phyloP scores from a whole-genome alignment of 2,113 vertebrate genomes.

The Heteronetta atricapilla region DNA sequence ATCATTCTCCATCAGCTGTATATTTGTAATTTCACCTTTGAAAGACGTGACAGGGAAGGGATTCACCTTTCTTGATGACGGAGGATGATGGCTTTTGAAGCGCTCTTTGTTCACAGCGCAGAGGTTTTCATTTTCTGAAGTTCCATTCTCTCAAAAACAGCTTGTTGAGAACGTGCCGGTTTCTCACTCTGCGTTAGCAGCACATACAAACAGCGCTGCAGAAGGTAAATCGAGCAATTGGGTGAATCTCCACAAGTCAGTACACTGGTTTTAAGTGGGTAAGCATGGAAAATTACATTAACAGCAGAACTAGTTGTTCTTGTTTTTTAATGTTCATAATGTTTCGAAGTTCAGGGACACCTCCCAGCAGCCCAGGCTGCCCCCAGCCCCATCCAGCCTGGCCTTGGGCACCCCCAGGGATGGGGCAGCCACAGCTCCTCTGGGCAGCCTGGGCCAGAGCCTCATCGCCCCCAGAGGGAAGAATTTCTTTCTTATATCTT shows the following conservation, averaged over 20 bases:
- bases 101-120: background rate
- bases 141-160: background rate
- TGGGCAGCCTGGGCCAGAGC: too few species aligned
- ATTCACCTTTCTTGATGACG: background rate
- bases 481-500: too few species aligned
- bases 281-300: background rate
- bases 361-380: too few species aligned
- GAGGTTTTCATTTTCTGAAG: background rate
- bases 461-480: too few species aligned
- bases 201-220: background rate
- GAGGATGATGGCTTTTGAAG: background rate
- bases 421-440: too few species aligned
- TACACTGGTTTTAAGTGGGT: fast-evolving
- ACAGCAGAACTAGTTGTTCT: background rate
- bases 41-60: fast-evolving
- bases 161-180: background rate
- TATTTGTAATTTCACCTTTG: background rate
- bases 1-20: background rate
- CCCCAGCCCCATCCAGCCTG: too few species aligned
- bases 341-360: too few species aligned
- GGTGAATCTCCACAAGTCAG: background rate
- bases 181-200: background rate
- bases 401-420: too few species aligned
- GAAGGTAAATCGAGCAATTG: background rate
- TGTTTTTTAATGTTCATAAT: background rate